Evolutionary conservation across 2,113 vertebrate species (phyloP), one percentile per base, ranked within the genome.

Genomic region (Camelus dromedarius): DNA sequence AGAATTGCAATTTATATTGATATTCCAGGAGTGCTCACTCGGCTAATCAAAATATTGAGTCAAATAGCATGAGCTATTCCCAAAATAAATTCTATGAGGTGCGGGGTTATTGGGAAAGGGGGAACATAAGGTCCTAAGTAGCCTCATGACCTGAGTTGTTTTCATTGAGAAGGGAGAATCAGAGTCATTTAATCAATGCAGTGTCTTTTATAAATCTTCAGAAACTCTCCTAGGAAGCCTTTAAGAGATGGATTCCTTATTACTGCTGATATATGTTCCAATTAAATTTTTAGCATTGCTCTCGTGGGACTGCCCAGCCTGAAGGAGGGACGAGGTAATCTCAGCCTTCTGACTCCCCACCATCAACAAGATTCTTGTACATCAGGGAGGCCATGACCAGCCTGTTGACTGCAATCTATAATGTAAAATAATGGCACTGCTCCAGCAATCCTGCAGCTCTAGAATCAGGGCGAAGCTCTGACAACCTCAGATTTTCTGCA

Each of bases 121-220:
- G 9, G 12, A n/a, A 32, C 16, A 35, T 3, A 66, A 84, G 28
- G 30, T 70, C 50, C 6, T 54, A 91, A 76, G 38, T 58, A 72
- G n/a, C 26, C 85, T 56, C 32, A 38, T 87, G 80, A 76, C 38
- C 13, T 54, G 52, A 70, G 50, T 50, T 93, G 24, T 42, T 28
- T 88, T 91, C 75, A 95, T 7, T 12, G 35, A 92, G 69, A 87
- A 52, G 46, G 24, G 48, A 87, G 32, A 10, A 79, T 91, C 70
- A 67, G 54, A 69, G 52, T 42, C 76, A 89, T 85, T 94, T 87
- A 85, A 95, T 96, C 95, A 91, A 94, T 30, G 1, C 14, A 32
- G 0, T 22, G 9, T 32, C 79, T 97, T 80, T 87, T 89, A 95
- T 42, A 48, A 89, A 94, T 95, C 79, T 16, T 66, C 52, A 80